Evolutionary conservation across 2,797 vertebrate genomes (phyloP).

Genomic region (Aldrovandia affinis): DNA sequence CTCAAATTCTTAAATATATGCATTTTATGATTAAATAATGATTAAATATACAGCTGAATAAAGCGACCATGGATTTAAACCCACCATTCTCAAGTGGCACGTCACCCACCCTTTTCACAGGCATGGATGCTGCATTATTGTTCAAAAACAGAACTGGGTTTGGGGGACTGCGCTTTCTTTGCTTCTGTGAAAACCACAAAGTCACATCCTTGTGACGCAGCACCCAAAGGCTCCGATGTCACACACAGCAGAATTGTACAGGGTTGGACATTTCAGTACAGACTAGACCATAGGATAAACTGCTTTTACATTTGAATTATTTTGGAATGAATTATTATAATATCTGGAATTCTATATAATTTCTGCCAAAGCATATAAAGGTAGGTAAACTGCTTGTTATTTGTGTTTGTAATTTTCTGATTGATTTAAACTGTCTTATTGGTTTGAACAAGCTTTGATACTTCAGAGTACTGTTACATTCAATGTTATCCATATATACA

Average conservation of each 20-base stretch:
- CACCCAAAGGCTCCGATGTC: background rate
- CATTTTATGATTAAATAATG: too few relatives aligned
- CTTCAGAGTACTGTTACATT: too few relatives aligned
- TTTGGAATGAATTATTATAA: background rate
- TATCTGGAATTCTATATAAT: background rate
- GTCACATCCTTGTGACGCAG: background rate
- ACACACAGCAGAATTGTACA: background rate
- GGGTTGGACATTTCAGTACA: background rate
- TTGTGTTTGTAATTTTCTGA: background rate
- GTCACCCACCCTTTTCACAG: background rate
- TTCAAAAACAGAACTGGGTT: background rate
- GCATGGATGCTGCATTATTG: background rate
- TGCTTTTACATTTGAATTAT: background rate
- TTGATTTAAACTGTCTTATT: too few relatives aligned
- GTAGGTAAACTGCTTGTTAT: background rate
- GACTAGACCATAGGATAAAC: background rate
- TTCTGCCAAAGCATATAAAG: background rate
- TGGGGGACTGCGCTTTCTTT: background rate
- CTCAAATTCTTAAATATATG: too few relatives aligned
- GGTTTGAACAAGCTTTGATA: too few relatives aligned
- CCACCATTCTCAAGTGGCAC: background rate
- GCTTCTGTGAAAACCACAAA: constrained; percentile 7
- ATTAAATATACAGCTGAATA: background rate
- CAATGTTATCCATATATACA: too few relatives aligned
- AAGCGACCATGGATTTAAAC: background rate